These are phyloP conservation scores for Capitulum mitella DNA, from an alignment of 2,888 invertebrate species.

Conservation along the genomic window DNA sequence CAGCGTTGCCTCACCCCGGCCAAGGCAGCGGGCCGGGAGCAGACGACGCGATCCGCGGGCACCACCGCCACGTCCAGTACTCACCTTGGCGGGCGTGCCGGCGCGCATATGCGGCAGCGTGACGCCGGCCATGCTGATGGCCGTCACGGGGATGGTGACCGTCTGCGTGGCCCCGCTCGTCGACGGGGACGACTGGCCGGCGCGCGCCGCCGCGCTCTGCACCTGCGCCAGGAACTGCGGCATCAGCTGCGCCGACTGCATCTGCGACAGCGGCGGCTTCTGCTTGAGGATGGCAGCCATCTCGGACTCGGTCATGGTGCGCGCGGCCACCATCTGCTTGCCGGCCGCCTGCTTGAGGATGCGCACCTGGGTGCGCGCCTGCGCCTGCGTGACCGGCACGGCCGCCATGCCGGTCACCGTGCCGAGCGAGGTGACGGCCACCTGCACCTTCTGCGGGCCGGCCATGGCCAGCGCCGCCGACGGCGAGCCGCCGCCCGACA, in stretches of 20 bases:
- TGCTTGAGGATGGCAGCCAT: constrained; percentile 52
- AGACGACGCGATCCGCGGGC: no score
- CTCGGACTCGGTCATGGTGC: constrained; percentile 52
- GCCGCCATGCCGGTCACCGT: constrained; percentile 25
- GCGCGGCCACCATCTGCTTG: constrained; percentile 36
- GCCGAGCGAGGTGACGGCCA: constrained; percentile 40
- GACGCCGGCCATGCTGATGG: constrained; percentile 43
- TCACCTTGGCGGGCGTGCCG: constrained; percentile 29
- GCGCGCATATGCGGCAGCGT: constrained; percentile 46
- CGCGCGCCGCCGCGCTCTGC: constrained; percentile 48
- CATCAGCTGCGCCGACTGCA: constrained; percentile 43
- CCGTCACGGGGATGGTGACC: constrained; percentile 51
- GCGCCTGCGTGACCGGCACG: constrained; percentile 31
- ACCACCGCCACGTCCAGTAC: neutral
- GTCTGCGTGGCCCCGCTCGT: constrained; percentile 37
- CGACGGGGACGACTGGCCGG: constrained; percentile 45
- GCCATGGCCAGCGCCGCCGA: constrained; percentile 29
- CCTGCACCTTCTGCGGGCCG: constrained; percentile 42
- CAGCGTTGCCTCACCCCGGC: no score
- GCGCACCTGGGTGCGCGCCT: constrained; percentile 32
- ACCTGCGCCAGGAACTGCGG: constrained; percentile 55
- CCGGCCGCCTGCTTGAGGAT: constrained; percentile 34
- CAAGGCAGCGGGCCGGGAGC: no score
- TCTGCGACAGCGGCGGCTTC: constrained; percentile 38
- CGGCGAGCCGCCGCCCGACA: neutral